Base-by-base conservation (phyloP, 37 sponge, comb jelly and placozoan species). In the Aplysina aerophoba region DNA sequence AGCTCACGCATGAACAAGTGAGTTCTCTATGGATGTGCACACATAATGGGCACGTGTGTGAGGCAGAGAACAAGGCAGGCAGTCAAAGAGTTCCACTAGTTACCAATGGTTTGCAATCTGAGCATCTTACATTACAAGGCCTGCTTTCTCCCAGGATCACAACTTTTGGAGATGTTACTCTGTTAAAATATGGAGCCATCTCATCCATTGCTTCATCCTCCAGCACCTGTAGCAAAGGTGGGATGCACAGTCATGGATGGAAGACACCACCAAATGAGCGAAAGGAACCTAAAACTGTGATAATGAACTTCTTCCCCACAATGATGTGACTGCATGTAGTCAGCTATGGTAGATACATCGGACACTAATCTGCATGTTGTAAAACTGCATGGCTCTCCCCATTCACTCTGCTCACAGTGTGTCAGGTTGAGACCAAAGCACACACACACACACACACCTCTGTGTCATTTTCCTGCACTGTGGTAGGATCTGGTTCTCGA, bases 201-300 rank as follows among this genome's bases (percentile, higher is more conserved):
- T 99, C 97, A 84, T 99, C 99, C 1, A 86, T 96, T 54, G 87
- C 72, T 36, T 91, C 87, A 87, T 99, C 99, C 61, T 89, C 88
- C 20, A 86, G 36, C 0, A 93, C 91, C 92, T 92, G 79, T 20
- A 28, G 4, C 64, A 62, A 5, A 62, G 37, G 12, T 8, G 34
- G 30, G 74, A 31, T 2, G 35, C 33, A 54, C 8, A 55, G 22
- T 5, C 22, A 21, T 11, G 14, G 17, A 58, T 20, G 19, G 59
- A 15, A 62, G 24, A 4, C 64, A 62, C 4, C 4, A 6, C 28
- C 4, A 62, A 62, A 4, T 62, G 64, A 63, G 65, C 28, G 11
- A 30, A 28, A 30, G 3, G 50, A 11, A 44, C 50, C 50, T 44
- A 3, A 44, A 44, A 44, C 50, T 11, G 50, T 44, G 50, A 8